phyloP scores from a whole-genome alignment of 1,140 invertebrate species.

The Alviniconcha marisindica region DNA sequence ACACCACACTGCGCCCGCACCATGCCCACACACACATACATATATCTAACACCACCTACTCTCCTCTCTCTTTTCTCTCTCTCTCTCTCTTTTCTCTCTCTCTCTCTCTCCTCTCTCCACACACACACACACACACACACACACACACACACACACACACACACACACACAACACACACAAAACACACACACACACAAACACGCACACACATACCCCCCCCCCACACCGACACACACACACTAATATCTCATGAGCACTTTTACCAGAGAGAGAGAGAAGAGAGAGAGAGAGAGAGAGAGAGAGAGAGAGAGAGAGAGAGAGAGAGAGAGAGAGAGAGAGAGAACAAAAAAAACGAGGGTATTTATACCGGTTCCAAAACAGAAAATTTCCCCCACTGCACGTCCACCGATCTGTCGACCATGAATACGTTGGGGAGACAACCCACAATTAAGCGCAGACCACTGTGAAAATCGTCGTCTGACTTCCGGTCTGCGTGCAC shows the following conservation, averaged over 20 bases:
- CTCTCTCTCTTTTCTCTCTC: too few relatives aligned
- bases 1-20: too few relatives aligned
- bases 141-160: too few relatives aligned
- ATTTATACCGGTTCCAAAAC: conserved; percentile 44
- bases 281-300: conserved; percentile 36
- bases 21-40: too few relatives aligned
- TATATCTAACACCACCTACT: too few relatives aligned
- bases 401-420: conserved; percentile 34
- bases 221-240: not conserved
- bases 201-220: not conserved
- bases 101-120: too few relatives aligned
- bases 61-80: too few relatives aligned
- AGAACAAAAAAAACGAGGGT: too few relatives aligned
- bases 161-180: not conserved
- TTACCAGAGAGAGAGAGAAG: not conserved
- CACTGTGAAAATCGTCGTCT: conserved; percentile 5
- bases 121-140: too few relatives aligned
- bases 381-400: conserved; percentile 44
- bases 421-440: conserved; percentile 66
- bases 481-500: conserved; percentile 56
- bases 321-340: not conserved
- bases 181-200: not conserved
- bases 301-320: conserved; percentile 26
- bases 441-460: conserved; percentile 27
- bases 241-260: not conserved